Base-by-base conservation (phyloP, 2,113 vertebrate species). In the Sakesphorus luctuosus region DNA sequence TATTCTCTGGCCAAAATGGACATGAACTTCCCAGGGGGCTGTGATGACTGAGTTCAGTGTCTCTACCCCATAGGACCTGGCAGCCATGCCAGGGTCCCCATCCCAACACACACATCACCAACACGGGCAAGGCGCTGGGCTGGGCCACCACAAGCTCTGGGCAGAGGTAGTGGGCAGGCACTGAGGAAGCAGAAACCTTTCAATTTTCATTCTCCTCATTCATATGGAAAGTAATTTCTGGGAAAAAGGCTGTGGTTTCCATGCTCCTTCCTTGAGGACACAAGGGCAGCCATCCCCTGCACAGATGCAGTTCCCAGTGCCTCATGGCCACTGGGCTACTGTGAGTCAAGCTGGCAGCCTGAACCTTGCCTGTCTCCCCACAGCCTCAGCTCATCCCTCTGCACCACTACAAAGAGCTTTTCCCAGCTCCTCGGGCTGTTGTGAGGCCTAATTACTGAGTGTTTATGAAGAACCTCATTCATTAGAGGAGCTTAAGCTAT, bases 401-500 rank as follows among this genome's bases (percentile, higher is more conserved):
- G 49, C 69, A 81, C 36, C 71, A 33, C 65, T 0, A 1, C 12
- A 53, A 36, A 68, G 78, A 75, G 33, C 7, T 49, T 65, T 75
- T 90, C 72, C 38, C 58, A n/a, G 66, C 74, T 89, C 5, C 0
- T 44, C 0, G 4, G 75, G 81, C 78, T 95, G 84, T 63, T 80
- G 50, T 55, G 67, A 94, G 76, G n/a, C 36, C 58, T 95, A 93
- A 96, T 96, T 97, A 94, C 88, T 1, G 16, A 86, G 73, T 92
- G 83, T 96, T 96, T 96, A 84, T 93, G 90, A 90, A 97, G 85
- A 96, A 94, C 61, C 73, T 89, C 65, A 81, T 94, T 96, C 96
- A 96, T 90, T 95, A 96, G 83, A 90, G 86, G 49, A 93, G 73
- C 83, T 93, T 94, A 87, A 96, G 86, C 88, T 94, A 88, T 92